Evolutionary conservation across 2,797 vertebrate genomes (phyloP).

Genomic region (Eulemur rubriventer): DNA sequence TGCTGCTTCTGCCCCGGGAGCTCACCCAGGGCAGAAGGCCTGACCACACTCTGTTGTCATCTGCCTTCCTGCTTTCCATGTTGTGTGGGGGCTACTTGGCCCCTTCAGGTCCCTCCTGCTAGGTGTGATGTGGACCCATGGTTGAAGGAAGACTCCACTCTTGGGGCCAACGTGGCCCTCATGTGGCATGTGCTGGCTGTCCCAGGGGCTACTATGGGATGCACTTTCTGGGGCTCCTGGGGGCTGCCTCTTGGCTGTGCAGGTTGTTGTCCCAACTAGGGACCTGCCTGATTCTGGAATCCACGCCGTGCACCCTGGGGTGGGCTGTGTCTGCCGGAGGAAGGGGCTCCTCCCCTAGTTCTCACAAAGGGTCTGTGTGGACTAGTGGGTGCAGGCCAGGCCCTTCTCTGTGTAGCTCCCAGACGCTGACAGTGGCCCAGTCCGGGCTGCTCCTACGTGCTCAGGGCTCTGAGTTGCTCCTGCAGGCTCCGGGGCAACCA

Average conservation of each 20-base stretch:
- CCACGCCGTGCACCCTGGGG: background rate
- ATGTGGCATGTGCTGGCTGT: background rate
- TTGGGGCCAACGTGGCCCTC: background rate
- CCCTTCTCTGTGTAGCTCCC: accelerated
- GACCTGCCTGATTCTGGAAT: background rate
- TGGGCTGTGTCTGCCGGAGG: background rate
- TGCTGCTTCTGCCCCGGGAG: background rate
- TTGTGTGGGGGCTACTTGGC: too few species aligned
- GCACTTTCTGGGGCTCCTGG: background rate
- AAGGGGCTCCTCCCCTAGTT: background rate
- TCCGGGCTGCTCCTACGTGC: accelerated
- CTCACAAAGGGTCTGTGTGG: background rate
- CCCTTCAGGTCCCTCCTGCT: background rate
- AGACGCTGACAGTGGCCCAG: background rate
- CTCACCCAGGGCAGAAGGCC: background rate
- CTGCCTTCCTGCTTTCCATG: background rate
- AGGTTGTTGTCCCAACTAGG: background rate
- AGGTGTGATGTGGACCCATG: background rate
- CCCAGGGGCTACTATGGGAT: too few species aligned
- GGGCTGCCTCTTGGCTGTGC: background rate
- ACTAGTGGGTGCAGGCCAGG: background rate
- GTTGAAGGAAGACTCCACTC: background rate
- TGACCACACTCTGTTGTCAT: background rate
- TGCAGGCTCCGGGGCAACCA: too few species aligned
- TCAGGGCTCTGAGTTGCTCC: too few species aligned